Percentiles rank a stretch among this genome's conserved stretches.
Evolutionary conservation across 1,140 invertebrate genomes (phyloP).

Genomic region (Drosophila rhopaloa): DNA sequence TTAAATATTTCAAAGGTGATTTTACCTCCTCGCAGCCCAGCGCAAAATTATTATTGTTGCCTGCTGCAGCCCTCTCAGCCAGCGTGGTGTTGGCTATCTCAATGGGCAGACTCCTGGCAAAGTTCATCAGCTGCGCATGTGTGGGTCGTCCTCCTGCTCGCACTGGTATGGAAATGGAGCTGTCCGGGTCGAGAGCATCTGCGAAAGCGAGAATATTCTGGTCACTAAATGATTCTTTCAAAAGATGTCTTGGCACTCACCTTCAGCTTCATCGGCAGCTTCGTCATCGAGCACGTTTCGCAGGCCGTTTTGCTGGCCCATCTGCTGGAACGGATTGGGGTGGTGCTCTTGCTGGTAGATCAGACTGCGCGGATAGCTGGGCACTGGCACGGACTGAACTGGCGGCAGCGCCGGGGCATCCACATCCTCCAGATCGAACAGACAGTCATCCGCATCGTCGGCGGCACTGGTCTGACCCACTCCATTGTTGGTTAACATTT

Average conservation of each 20-base stretch:
- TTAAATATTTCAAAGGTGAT: not conserved
- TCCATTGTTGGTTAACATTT: constrained; percentile 23
- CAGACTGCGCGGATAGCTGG: constrained; percentile 14
- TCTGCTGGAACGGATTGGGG: constrained; percentile 46
- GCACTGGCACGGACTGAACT: constrained; percentile 22
- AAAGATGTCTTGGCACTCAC: constrained; percentile 21
- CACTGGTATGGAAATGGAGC: constrained; percentile 71
- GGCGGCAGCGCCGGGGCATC: constrained; percentile 30
- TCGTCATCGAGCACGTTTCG: constrained; percentile 65
- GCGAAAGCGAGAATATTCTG: not conserved
- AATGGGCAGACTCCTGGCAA: constrained; percentile 78
- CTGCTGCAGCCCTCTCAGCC: constrained; percentile 44
- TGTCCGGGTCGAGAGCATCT: constrained; percentile 80
- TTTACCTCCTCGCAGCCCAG: constrained; percentile 71
- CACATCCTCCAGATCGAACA: constrained; percentile 81
- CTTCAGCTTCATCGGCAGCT: constrained; percentile 76
- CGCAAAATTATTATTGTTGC: constrained; percentile 50
- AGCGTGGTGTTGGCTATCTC: constrained; percentile 75
- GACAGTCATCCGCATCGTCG: constrained; percentile 72
- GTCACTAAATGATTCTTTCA: not conserved
- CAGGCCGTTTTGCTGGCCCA: constrained; percentile 63
- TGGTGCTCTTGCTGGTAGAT: constrained; percentile 28
- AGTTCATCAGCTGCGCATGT: constrained; percentile 57
- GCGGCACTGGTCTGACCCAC: constrained; percentile 3
- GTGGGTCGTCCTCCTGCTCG: constrained; percentile 24